Conservation (phyloP, 2,888 invertebrate genomes). For the Nymphalis c-album region DNA sequence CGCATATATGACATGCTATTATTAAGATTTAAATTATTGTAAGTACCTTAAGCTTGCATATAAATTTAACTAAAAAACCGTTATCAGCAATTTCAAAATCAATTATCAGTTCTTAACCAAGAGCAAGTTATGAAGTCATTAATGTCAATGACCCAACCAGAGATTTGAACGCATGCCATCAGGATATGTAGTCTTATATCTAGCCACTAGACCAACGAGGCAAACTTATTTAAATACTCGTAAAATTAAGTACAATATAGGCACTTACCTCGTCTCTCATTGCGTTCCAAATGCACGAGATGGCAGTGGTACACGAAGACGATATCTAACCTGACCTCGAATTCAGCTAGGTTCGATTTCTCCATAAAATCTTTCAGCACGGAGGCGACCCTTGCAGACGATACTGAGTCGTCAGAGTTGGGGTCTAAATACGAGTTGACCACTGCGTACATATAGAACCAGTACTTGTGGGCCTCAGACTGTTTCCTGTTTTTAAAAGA, state of each 20-base stretch:
- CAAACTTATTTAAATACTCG: neutral
- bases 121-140: too few relatives aligned
- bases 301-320: conserved; percentile 92
- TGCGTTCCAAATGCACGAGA: conserved; percentile 81
- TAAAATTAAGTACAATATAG: neutral
- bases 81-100: too few relatives aligned
- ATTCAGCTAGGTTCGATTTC: conserved; percentile 91
- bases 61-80: too few relatives aligned
- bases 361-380: conserved; percentile 92
- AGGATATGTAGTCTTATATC: too few relatives aligned
- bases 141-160: too few relatives aligned
- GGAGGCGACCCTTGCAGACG: conserved; percentile 61
- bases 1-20: too few relatives aligned
- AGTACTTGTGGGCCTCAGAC: conserved; percentile 89
- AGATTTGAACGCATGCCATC: too few relatives aligned
- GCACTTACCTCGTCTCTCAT: conserved; percentile 67
- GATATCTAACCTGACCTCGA: conserved; percentile 87
- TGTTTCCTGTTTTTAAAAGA: conserved; percentile 77
- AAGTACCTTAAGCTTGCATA: too few relatives aligned
- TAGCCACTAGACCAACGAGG: too few relatives aligned
- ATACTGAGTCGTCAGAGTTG: conserved; percentile 26
- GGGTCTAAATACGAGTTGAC: conserved; percentile 81
- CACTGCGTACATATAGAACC: conserved; percentile 92
- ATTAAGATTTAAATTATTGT: too few relatives aligned
- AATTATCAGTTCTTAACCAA: too few relatives aligned